Conservation (phyloP, 2,797 vertebrate species). For the Urosaurus nigricauda region DNA sequence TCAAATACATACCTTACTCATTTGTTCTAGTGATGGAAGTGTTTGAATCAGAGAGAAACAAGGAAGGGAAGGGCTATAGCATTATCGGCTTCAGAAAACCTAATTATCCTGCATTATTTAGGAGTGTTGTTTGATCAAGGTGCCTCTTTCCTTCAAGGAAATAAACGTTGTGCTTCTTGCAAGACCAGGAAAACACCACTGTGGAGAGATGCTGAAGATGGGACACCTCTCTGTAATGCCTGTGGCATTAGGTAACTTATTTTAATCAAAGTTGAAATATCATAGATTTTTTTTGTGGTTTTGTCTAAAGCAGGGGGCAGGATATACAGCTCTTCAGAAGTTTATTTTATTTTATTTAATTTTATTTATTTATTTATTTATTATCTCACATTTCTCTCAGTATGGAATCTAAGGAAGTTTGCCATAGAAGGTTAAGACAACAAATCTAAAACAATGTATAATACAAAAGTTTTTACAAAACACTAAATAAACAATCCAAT, state of each 20-base stretch:
- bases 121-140: neutral
- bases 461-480: too few relatives aligned
- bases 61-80: neutral
- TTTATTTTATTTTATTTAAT: too few relatives aligned
- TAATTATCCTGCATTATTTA: neutral
- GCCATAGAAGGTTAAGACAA: too few relatives aligned
- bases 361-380: neutral
- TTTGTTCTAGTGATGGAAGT: neutral
- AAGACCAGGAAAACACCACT: conserved; percentile 89
- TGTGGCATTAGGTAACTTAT: conserved; percentile 90
- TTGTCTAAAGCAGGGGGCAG: neutral
- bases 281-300: neutral
- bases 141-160: conserved; percentile 70
- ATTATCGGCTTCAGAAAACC: neutral
- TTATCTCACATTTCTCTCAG: neutral
- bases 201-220: conserved; percentile 92
- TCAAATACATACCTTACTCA: neutral
- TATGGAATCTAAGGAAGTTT: too few relatives aligned
- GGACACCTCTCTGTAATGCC: conserved; percentile 93
- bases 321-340: neutral
- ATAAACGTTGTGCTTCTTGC: conserved; percentile 89
- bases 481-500: too few relatives aligned
- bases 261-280: too few relatives aligned
- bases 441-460: too few relatives aligned
- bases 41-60: neutral